Evolutionary conservation across 2,113 vertebrate genomes (phyloP), one percentile per base, ranked within the genome.

Genomic region (Podilymbus podiceps): DNA sequence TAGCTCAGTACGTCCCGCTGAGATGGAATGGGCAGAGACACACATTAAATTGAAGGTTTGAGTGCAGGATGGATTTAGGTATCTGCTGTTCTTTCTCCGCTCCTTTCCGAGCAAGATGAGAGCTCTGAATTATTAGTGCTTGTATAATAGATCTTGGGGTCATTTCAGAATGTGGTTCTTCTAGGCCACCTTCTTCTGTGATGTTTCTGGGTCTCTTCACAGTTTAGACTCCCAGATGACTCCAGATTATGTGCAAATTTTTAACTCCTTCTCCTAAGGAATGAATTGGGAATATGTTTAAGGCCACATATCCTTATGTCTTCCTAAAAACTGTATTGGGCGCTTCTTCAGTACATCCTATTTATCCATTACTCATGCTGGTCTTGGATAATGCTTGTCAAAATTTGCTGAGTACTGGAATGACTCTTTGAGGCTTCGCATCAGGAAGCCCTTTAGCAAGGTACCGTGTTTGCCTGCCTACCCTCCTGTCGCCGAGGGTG

Each of bases 391-490:
- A 73, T 0, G 0, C 23, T 58, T 72, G 15, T 50, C 44, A 31
- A 59, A 68, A 20, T 12, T 40, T 58, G 72, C 58, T 24, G 17
- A 44, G 38, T 59, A 25, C 44, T 31, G 27, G 25, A 66, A 71
- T 60, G 40, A 75, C 11, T 46, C 33, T 42, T n/a, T n/a, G 44
- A 85, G 28, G 59, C n/a, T 73, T 85, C 31, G 9, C 38, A 81
- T 50, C 66, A 38, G 73, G 50, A 72, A 72, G 50, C 12, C 31
- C 35, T 84, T 31, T 49, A 50, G 56, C 42, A 35, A 69, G 33
- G n/a, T 33, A 31, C 20, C 11, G 12, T 0, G 0, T 72, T 44
- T 53, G 23, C 33, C 30, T 67, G 38, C 35, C 19, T 14, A 11
- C 59, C 50, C 31, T 86, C n/a, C 13, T 71, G 8, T 24, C 27